Percentiles rank a stretch among this genome's conserved stretches.
Conservation (phyloP, 2,797 vertebrate genomes). For the Podargus strigoides region DNA sequence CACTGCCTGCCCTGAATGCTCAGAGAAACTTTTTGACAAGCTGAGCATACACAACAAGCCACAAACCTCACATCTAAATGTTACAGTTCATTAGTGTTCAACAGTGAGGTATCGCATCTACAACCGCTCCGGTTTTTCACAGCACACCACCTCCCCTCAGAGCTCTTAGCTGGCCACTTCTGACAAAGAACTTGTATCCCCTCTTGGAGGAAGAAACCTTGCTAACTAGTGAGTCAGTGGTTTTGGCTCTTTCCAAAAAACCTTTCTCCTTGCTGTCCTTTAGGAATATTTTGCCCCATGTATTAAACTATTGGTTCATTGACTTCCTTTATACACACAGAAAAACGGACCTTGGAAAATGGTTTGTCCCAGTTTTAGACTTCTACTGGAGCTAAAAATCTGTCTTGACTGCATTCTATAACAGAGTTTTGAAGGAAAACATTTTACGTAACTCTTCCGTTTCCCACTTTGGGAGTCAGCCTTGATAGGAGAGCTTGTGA, state of each 20-base stretch:
- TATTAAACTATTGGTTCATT: not conserved
- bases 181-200: not conserved
- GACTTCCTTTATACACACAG: not conserved
- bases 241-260: not conserved
- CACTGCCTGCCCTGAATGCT: not conserved
- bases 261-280: not conserved
- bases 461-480: not conserved
- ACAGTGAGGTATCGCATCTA: not conserved
- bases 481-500: not conserved
- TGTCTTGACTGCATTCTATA: not conserved
- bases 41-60: not conserved
- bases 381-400: not conserved
- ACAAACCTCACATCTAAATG: not conserved
- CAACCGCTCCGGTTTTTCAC: not conserved
- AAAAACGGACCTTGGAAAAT: not conserved
- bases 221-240: fast-evolving
- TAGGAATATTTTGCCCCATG: not conserved
- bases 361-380: not conserved
- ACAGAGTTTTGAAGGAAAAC: not conserved
- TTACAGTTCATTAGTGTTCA: not conserved
- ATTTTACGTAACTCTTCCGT: not conserved
- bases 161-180: not conserved
- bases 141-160: not conserved
- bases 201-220: not conserved
- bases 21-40: not conserved